phyloP scores from a whole-genome alignment of 1,140 invertebrate genomes.

The Drosophila arawakana region DNA sequence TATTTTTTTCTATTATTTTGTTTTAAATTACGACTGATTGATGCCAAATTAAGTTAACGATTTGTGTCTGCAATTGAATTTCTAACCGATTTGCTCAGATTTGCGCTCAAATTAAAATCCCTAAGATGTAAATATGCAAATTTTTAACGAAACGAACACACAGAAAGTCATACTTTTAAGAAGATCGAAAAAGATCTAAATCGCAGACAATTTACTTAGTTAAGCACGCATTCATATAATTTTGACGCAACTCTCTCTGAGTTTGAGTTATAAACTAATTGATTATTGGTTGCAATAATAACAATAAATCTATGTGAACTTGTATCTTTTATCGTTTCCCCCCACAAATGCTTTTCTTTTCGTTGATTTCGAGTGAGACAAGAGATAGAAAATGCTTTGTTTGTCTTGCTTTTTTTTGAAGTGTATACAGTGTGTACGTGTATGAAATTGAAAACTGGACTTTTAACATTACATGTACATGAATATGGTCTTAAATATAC shows the following conservation, averaged over 20 bases:
- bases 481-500: constrained; percentile 33
- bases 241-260: constrained; percentile 9
- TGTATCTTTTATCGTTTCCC: constrained; percentile 6
- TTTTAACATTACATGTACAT: constrained; percentile 35
- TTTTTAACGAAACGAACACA: background rate
- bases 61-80: constrained; percentile 17
- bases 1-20: constrained; percentile 16
- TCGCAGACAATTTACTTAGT: constrained; percentile 22
- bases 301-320: constrained; percentile 65
- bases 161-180: constrained; percentile 29
- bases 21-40: constrained; percentile 30
- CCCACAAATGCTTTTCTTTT: background rate
- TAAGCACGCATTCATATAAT: constrained; percentile 63
- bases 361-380: constrained; percentile 12
- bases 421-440: constrained; percentile 14
- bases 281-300: constrained; percentile 75
- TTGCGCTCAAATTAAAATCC: constrained; percentile 16
- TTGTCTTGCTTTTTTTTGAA: background rate
- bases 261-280: constrained; percentile 51
- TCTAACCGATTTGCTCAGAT: constrained; percentile 7
- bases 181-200: constrained; percentile 11
- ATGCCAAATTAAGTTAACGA: constrained; percentile 19
- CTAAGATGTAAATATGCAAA: constrained; percentile 38
- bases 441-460: constrained; percentile 35
- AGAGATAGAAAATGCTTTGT: background rate